Evolutionary conservation across 1,140 invertebrate genomes (phyloP), one percentile per base, ranked within the genome.

Genomic region (Dufourea novaeangliae): DNA sequence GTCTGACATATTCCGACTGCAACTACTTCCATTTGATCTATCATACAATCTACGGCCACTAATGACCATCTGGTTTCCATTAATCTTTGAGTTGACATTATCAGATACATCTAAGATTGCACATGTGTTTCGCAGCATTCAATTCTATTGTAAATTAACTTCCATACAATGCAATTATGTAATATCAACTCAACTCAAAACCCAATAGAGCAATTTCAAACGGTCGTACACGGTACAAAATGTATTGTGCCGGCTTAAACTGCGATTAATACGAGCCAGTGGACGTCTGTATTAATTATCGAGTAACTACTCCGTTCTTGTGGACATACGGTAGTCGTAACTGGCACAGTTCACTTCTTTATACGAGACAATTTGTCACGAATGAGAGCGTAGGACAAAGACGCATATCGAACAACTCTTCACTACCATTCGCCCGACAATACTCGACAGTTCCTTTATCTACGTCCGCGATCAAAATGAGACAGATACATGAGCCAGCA

Each of bases 361-460:
- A 46, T 44, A 41, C 50, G 69, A 74, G 74, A 84, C 82, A 76
- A 86, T 87, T 87, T 87, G 85, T 87, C 83, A 79, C 63, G 73
- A 82, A 67, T 66, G 78, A 86, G 69, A 56, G 17, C 62, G 25
- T 63, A 50, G 66, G 64, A 85, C 83, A 85, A 80, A 78, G 78
- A 85, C 78, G 81, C 79, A 78, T 83, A 80, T 87, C 81, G 80
- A 88, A 87, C 76, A 56, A 80, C 79, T 77, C 81, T 82, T 85
- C 82, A 64, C 78, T 80, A 87, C 80, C 70, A 77, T 83, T 82
- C 79, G 79, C 61, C 72, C 68, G 70, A 87, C 83, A 64, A 86
- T 73, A 62, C 88, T 89, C 75, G 87, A 86, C 79, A 69, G 72
- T 84, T 88, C 64, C 79, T 86, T 88, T 89, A 82, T 88, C 68